These are phyloP conservation scores for Sarcophaga caerulescens DNA, from an alignment of 2,888 invertebrate species.

Conservation along the genomic window DNA sequence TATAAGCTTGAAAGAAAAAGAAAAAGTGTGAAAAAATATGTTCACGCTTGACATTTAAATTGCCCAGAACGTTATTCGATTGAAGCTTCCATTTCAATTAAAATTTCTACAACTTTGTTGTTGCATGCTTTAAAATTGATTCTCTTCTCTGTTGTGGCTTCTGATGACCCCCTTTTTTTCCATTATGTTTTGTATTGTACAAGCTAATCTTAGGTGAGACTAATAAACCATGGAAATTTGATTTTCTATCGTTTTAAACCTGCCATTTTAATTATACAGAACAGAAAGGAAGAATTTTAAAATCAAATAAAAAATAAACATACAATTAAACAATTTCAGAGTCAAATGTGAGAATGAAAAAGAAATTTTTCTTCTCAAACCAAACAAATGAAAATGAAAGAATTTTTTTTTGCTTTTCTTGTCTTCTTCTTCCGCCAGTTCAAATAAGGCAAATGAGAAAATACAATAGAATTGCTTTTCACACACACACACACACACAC, in stretches of 20 bases:
- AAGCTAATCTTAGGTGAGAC: not conserved
- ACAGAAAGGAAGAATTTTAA: slow-evolving; percentile 1
- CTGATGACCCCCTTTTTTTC: slow-evolving; percentile 14
- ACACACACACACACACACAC: not conserved
- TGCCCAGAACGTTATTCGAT: too few relatives aligned
- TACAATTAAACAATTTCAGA: slow-evolving; percentile 8
- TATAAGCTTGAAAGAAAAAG: too few relatives aligned
- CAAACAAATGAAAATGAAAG: slow-evolving; percentile 48
- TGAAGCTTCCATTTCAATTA: not conserved
- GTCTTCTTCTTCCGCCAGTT: not conserved
- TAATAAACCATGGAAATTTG: slow-evolving; percentile 12
- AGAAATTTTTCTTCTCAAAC: slow-evolving; percentile 5
- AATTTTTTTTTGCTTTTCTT: slow-evolving; percentile 11
- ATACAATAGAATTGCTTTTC: slow-evolving; percentile 1
- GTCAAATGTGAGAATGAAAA: slow-evolving; percentile 19
- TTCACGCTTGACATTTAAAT: not conserved
- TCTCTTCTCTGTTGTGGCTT: not conserved
- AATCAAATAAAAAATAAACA: slow-evolving; percentile 9
- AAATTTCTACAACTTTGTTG: not conserved
- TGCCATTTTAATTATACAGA: not conserved
- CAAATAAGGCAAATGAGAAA: slow-evolving; percentile 47
- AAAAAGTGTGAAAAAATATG: not conserved
- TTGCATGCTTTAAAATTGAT: not conserved
- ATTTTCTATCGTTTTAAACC: not conserved
- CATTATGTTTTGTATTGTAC: not conserved